Evolutionary conservation across 2,797 vertebrate genomes (phyloP).

Genomic region (Huso huso): DNA sequence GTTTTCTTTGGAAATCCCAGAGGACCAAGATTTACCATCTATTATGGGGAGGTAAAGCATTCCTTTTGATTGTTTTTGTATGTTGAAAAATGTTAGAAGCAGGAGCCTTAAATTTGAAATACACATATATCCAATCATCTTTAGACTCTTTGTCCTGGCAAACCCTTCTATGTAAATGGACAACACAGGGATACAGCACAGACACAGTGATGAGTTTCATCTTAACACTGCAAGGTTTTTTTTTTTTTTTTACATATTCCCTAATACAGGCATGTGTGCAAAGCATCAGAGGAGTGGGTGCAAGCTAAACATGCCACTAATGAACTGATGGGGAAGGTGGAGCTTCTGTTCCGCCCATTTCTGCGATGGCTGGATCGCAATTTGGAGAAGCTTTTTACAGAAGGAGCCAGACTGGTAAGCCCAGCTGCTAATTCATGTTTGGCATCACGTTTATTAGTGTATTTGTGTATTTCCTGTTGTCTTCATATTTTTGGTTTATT

Average conservation of each 20-base stretch:
- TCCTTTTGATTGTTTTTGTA: not conserved
- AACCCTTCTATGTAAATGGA: no score
- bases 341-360: slow-evolving; percentile 68
- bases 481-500: no score
- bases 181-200: no score
- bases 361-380: slow-evolving; percentile 73
- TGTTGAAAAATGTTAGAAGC: no score
- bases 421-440: no score
- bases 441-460: not conserved
- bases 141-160: no score
- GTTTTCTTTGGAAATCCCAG: slow-evolving; percentile 63
- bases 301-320: slow-evolving; percentile 72
- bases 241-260: slow-evolving; percentile 7
- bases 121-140: no score
- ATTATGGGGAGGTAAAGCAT: slow-evolving; percentile 61
- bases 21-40: slow-evolving; percentile 63
- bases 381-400: slow-evolving; percentile 69
- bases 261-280: slow-evolving; percentile 51
- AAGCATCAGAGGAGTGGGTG: slow-evolving; percentile 62
- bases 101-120: no score
- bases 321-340: slow-evolving; percentile 63
- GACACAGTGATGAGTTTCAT: no score
- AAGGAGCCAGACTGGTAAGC: slow-evolving; percentile 67
- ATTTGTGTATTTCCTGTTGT: no score
- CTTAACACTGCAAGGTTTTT: not conserved